Evolutionary conservation across 2,888 invertebrate genomes (phyloP).

Genomic region (Marasmarcha lunaedactyla): DNA sequence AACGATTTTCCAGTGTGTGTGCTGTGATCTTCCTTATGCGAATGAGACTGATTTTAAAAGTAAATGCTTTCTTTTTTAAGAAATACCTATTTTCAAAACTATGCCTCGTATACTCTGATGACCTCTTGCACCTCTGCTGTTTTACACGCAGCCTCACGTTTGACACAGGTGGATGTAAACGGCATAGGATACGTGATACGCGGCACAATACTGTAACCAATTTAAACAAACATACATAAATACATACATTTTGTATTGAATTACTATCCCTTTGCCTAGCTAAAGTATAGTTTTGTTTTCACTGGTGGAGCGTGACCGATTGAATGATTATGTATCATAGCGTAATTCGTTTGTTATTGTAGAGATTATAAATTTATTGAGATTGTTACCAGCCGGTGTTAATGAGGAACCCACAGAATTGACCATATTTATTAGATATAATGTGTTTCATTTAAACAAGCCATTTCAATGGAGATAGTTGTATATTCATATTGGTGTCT

Average conservation of each 20-base stretch:
- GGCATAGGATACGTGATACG: slow-evolving; percentile 12
- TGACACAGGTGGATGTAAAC: slow-evolving; percentile 9
- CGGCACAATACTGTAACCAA: slow-evolving; percentile 4
- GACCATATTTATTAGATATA: slow-evolving; percentile 32
- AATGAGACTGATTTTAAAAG: slow-evolving; percentile 69
- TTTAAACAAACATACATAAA: neutral
- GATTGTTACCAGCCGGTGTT: slow-evolving; percentile 66
- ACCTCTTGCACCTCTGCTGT: slow-evolving; percentile 50
- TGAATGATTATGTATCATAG: slow-evolving; percentile 57
- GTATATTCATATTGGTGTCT: slow-evolving; percentile 42
- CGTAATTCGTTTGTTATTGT: slow-evolving; percentile 57
- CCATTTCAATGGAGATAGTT: slow-evolving; percentile 28
- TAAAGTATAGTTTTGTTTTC: slow-evolving; percentile 44
- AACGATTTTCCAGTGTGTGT: slow-evolving; percentile 67
- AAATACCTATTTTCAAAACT: slow-evolving; percentile 36
- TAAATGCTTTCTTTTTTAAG: slow-evolving; percentile 55
- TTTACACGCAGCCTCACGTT: slow-evolving; percentile 9
- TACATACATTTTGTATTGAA: neutral
- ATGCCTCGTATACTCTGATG: slow-evolving; percentile 33
- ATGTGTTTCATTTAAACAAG: slow-evolving; percentile 14
- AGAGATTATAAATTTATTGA: slow-evolving; percentile 57
- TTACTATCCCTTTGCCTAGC: slow-evolving; percentile 35
- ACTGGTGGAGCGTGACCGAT: slow-evolving; percentile 50
- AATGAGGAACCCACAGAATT: slow-evolving; percentile 37
- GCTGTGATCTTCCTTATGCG: slow-evolving; percentile 71